These are phyloP conservation scores for Ichneumon xanthorius DNA, from an alignment of 2,888 invertebrate genomes.

Conservation along the genomic window DNA sequence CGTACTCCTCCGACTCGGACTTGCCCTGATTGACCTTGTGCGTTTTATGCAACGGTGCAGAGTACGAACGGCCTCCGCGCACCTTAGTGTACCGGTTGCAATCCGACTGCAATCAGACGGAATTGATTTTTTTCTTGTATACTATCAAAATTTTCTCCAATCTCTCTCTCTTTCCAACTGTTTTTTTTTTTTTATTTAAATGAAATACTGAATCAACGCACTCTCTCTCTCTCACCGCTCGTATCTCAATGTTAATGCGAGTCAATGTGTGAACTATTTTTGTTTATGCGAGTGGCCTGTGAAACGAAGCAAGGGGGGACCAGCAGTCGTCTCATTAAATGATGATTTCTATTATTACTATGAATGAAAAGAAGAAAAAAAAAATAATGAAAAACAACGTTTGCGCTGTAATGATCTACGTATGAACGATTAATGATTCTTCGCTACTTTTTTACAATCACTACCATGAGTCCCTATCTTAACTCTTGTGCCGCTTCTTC, in stretches of 20 bases:
- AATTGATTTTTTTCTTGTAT: slow-evolving; percentile 74
- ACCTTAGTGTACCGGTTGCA: slow-evolving; percentile 85
- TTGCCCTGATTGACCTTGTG: slow-evolving; percentile 95
- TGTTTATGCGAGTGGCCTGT: slow-evolving; percentile 64
- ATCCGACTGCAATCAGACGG: slow-evolving; percentile 85
- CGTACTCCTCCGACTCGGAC: slow-evolving; percentile 87
- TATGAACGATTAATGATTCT: slow-evolving; percentile 39
- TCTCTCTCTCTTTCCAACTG: slow-evolving; percentile 45
- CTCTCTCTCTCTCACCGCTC: slow-evolving; percentile 28
- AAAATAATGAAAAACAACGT: slow-evolving; percentile 20
- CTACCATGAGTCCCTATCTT: slow-evolving; percentile 18
- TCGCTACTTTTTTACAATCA: background rate
- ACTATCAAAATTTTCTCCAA: slow-evolving; percentile 24
- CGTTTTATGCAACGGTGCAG: slow-evolving; percentile 84
- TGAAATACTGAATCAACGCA: slow-evolving; percentile 21
- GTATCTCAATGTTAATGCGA: slow-evolving; percentile 37
- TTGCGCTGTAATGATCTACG: slow-evolving; percentile 44
- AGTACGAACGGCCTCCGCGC: slow-evolving; percentile 85
- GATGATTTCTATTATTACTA: slow-evolving; percentile 43
- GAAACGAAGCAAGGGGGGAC: slow-evolving; percentile 83
- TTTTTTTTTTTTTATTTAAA: slow-evolving; percentile 21
- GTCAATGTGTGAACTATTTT: slow-evolving; percentile 57
- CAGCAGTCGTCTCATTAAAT: slow-evolving; percentile 79
- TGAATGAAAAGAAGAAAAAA: slow-evolving; percentile 34
- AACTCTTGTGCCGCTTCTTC: slow-evolving; percentile 17